A percentile compares a stretch with the other conserved stretches of the same genome.
Evolutionary conservation across 1,140 invertebrate species (phyloP).

Genomic region (Zaprionus tsacasi): DNA sequence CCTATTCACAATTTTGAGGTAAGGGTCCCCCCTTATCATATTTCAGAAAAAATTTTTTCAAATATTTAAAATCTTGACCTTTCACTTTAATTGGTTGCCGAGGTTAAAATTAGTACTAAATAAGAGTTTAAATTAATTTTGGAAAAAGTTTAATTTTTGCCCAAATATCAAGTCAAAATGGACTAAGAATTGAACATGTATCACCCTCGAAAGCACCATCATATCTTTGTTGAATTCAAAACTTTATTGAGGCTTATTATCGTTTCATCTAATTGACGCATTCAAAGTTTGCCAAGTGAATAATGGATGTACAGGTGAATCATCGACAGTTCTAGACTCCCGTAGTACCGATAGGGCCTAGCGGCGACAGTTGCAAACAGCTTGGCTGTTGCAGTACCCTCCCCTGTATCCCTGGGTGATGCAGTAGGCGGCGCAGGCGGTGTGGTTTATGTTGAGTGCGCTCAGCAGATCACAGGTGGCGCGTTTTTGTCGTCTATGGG

Average conservation of each 20-base stretch:
- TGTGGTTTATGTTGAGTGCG: conserved; percentile 56
- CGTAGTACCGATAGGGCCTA: conserved; percentile 3
- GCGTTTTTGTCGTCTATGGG: conserved; percentile 60
- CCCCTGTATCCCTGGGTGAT: conserved; percentile 51
- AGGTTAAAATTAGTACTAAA: too few species aligned
- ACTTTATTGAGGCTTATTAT: neutral
- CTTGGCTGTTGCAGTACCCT: conserved; percentile 64
- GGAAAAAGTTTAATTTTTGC: too few species aligned
- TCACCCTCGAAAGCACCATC: neutral
- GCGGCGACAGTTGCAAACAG: conserved; percentile 66
- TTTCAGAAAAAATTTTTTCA: too few species aligned
- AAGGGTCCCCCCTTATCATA: too few species aligned
- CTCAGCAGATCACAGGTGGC: conserved; percentile 76
- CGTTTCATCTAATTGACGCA: neutral
- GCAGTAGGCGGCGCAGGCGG: conserved; percentile 71
- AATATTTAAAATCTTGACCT: too few species aligned
- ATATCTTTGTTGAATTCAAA: neutral
- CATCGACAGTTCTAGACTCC: neutral
- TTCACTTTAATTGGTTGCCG: too few species aligned
- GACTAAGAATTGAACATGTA: neutral
- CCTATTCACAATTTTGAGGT: too few species aligned
- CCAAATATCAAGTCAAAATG: too few species aligned
- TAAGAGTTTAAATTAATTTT: too few species aligned
- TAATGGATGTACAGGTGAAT: neutral
- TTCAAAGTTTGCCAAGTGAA: neutral